These are phyloP conservation scores for Trichacis sp. DNA, from an alignment of 2,888 invertebrate genomes.

Conservation along the genomic window DNA sequence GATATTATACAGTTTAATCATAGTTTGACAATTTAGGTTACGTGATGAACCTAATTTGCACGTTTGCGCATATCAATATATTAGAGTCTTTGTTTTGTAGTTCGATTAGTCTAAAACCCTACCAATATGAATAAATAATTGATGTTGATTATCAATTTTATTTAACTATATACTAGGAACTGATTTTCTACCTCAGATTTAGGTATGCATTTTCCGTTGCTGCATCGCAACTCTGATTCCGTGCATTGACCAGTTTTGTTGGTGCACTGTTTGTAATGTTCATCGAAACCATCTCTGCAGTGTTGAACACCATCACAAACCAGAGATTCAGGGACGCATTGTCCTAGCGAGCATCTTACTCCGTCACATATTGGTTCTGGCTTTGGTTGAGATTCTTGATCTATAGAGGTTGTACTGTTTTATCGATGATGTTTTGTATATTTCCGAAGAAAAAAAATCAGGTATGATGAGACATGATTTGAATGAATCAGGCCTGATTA, in stretches of 20 bases:
- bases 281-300: conserved; percentile 80
- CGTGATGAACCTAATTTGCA: no score
- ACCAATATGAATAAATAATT: no score
- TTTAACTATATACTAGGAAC: no score
- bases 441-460: background rate
- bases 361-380: conserved; percentile 71
- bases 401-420: background rate
- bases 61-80: no score
- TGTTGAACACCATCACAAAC: conserved; percentile 79
- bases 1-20: no score
- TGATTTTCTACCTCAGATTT: no score
- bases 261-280: conserved; percentile 70
- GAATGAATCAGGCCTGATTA: no score
- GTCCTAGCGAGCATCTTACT: conserved; percentile 77
- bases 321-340: conserved; percentile 73
- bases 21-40: no score
- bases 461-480: no score
- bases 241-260: conserved; percentile 62
- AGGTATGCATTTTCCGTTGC: conserved; percentile 76
- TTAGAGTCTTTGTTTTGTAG: no score
- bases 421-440: background rate
- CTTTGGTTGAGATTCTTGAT: background rate
- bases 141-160: no score
- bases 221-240: conserved; percentile 76
- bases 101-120: no score